Evolutionary conservation across 2,797 vertebrate species (phyloP).

Genomic region (Rhinoraja longicauda): DNA sequence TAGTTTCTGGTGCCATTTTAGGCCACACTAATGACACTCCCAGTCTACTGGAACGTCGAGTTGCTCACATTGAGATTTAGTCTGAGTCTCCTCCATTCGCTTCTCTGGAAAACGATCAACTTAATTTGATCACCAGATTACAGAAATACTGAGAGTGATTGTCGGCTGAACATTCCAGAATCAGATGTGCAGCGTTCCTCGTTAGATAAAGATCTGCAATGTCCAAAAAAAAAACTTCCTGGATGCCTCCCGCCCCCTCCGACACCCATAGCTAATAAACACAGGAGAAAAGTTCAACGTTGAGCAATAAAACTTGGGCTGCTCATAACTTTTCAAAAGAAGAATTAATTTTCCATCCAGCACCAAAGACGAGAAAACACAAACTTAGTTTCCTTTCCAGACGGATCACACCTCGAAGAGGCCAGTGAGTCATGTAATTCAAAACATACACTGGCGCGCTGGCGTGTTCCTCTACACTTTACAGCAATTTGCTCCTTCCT

Average conservation of each 20-base stretch:
- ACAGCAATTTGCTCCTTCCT: too few species aligned
- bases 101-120: constrained; percentile 58
- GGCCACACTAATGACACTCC: background rate
- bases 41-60: constrained; percentile 70
- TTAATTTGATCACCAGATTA: constrained; percentile 61
- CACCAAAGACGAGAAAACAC: constrained; percentile 24
- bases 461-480: background rate
- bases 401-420: constrained; percentile 38
- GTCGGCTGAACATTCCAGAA: constrained; percentile 56
- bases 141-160: constrained; percentile 56
- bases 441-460: background rate
- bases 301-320: background rate
- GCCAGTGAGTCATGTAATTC: background rate
- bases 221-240: background rate
- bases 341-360: background rate
- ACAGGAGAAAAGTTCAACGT: background rate
- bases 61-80: constrained; percentile 56
- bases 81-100: constrained; percentile 57
- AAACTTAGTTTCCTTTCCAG: constrained; percentile 49
- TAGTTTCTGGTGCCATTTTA: background rate
- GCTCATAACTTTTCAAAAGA: background rate
- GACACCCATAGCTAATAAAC: background rate
- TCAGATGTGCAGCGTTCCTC: constrained; percentile 54
- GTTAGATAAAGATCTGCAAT: background rate
- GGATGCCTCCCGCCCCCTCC: background rate